Evolutionary conservation across 1,140 invertebrate genomes (phyloP).

Genomic region (Drosophila sproati): DNA sequence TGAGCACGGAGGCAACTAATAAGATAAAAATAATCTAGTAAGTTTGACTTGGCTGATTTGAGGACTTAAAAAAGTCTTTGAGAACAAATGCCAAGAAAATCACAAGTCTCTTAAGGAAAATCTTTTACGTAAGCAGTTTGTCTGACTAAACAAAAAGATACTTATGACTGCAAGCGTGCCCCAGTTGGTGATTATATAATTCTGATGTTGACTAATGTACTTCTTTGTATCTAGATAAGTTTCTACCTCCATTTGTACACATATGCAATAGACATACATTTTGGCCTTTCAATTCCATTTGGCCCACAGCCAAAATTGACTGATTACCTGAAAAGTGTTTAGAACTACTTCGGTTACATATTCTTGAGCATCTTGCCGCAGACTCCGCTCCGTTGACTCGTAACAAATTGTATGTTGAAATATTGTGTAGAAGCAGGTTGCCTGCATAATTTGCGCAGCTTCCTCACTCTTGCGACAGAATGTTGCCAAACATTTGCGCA

Average conservation of each 20-base stretch:
- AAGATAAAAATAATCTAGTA: no score
- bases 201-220: not conserved
- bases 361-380: constrained; percentile 1
- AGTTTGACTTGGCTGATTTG: no score
- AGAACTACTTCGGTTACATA: not conserved
- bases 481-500: constrained; percentile 69
- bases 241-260: not conserved
- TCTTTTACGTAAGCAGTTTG: no score
- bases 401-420: constrained; percentile 64
- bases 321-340: constrained; percentile 37
- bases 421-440: constrained; percentile 62
- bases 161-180: not conserved
- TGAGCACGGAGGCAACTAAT: no score
- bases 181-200: not conserved
- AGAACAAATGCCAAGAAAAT: no score
- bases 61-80: no score
- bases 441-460: constrained; percentile 65
- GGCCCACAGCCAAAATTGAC: constrained; percentile 20
- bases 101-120: no score
- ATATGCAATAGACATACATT: no score
- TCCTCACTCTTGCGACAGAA: constrained; percentile 27
- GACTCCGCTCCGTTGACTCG: not conserved
- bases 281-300: constrained; percentile 8
- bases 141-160: no score
- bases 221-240: not conserved